Percentiles rank a stretch among this genome's conserved stretches.
Conservation (phyloP, 2,888 invertebrate genomes). For the Ennomos erosarius region DNA sequence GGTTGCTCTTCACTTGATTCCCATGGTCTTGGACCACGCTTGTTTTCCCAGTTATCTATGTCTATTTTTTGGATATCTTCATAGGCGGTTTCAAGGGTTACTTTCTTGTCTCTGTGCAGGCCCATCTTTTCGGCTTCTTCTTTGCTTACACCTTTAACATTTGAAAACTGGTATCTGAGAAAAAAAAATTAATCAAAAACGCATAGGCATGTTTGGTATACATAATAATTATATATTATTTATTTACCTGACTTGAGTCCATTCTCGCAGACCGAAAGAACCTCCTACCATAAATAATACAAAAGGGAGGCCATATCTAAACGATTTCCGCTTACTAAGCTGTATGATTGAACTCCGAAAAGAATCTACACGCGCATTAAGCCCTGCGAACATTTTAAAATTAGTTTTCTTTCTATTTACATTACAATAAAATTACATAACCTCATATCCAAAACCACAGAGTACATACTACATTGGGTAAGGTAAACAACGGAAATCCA, state of each 20-base stretch:
- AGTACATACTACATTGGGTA: too few relatives aligned
- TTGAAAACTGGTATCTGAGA: conserved; percentile 85
- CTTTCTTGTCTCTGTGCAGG: conserved; percentile 87
- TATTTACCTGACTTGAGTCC: conserved; percentile 88
- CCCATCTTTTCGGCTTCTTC: conserved; percentile 89
- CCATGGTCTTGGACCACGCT: conserved; percentile 94
- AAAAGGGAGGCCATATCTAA: conserved; percentile 90
- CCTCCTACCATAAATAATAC: conserved; percentile 90
- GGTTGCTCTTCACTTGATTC: conserved; percentile 80
- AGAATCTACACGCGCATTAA: conserved; percentile 42
- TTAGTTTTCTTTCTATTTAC: conserved; percentile 1
- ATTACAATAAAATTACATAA: background rate
- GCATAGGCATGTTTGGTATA: too few relatives aligned
- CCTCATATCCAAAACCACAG: background rate
- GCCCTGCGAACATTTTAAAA: conserved; percentile 39
- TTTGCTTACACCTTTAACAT: conserved; percentile 83
- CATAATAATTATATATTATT: too few relatives aligned
- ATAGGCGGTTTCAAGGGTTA: conserved; percentile 90
- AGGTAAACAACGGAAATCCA: too few relatives aligned
- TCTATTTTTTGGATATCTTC: conserved; percentile 90
- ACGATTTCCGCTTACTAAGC: conserved; percentile 50
- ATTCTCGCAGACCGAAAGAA: conserved; percentile 91
- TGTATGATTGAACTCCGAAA: conserved; percentile 59
- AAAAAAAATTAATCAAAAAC: background rate
- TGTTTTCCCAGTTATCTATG: conserved; percentile 94